Base-by-base conservation (phyloP, 2,113 vertebrate genomes). In the Leptobrachium leishanense region DNA sequence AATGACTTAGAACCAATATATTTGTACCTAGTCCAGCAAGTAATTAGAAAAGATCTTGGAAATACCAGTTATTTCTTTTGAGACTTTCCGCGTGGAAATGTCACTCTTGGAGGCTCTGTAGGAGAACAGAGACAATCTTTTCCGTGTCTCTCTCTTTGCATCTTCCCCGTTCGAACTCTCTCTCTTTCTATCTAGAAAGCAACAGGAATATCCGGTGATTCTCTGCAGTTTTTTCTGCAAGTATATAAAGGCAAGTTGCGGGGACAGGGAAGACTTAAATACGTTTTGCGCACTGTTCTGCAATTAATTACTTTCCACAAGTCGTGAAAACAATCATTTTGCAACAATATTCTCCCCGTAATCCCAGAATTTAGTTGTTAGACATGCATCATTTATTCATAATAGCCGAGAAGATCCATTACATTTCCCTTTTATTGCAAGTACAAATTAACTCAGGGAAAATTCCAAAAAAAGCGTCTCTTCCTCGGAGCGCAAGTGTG, bases 311-410 rank as follows among this genome's bases (percentile, higher is more conserved):
- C 59, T 74, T 83, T 84, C 84, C 82, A 53, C 78, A 73, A 82
- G 81, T 69, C 82, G 82, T 81, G 85, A 84, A 84, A 89, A 83
- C 81, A 85, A 79, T 83, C 82, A 43, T 84, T 86, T 85, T 81
- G 81, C 76, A 85, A 83, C 82, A 81, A 83, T 84, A 86, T 87
- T 83, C 83, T 86, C 82, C 84, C 84, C 83, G 82, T 87, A 86
- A 88, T 84, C 81, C 73, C 5, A n/a, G 71, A 80, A 59, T 80
- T 80, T 40, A 66, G 83, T 76, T 82, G 57, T 85, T 82, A 84
- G 85, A 76, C 74, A 84, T 79, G 84, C 81, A 77, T 87, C 85
- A 82, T 88, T 86, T 83, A 84, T 74, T 85, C 81, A 79, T 77
- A 82, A 84, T 84, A 83, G 77, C 70, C 65, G 40, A 73, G 65